Evolutionary conservation across 2,888 invertebrate species (phyloP).

Genomic region (Nineta flava): DNA sequence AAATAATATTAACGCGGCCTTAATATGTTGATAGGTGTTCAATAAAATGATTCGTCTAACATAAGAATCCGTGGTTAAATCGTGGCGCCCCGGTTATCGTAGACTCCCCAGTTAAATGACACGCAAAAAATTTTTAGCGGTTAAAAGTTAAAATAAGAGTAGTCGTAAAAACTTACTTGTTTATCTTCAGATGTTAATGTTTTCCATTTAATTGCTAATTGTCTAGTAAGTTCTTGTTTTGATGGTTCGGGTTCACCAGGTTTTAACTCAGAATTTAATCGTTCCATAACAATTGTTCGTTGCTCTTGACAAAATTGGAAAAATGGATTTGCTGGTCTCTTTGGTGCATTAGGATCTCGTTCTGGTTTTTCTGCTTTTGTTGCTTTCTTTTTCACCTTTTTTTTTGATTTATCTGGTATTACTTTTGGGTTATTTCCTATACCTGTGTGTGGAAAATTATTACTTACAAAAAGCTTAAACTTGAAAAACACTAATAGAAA

Average conservation of each 20-base stretch:
- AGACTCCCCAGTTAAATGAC: no score
- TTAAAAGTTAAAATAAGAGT: no score
- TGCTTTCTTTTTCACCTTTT: conserved; percentile 39
- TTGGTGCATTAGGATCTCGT: conserved; percentile 59
- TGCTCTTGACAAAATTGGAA: conserved; percentile 70
- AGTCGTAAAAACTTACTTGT: conserved; percentile 41
- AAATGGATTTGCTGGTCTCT: conserved; percentile 65
- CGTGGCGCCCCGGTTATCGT: conserved; percentile 1
- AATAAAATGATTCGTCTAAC: no score
- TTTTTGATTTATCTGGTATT: conserved; percentile 21
- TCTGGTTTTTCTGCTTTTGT: conserved; percentile 40
- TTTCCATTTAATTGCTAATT: conserved; percentile 59
- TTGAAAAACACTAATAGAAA: background rate
- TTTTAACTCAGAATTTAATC: conserved; percentile 36
- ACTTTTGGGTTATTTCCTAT: conserved; percentile 17
- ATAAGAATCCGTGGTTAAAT: conserved; percentile 2
- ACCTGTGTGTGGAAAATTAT: conserved; percentile 15
- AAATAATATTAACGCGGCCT: no score
- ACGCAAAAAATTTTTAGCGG: no score
- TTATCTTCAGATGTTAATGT: conserved; percentile 51
- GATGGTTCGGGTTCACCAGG: conserved; percentile 50
- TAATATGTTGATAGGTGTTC: no score
- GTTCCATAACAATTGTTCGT: conserved; percentile 52
- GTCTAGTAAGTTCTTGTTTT: conserved; percentile 59
- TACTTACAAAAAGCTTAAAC: background rate